Evolutionary conservation across 2,888 invertebrate genomes (phyloP), one percentile per base, ranked within the genome.

Genomic region (Leptinotarsa haldemani): DNA sequence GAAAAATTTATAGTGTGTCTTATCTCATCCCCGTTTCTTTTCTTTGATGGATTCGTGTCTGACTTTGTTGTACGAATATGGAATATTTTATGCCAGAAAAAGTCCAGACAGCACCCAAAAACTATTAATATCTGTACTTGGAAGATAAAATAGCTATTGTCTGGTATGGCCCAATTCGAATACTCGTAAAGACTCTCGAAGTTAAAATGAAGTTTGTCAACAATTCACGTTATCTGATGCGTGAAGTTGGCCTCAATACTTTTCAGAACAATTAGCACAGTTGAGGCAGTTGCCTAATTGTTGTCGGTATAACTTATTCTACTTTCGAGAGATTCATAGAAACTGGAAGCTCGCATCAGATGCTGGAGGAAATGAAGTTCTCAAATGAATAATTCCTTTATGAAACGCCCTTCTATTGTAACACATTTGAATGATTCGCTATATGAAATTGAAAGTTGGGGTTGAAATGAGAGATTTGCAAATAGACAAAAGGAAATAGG

Each of bases 151-250:
- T n/a, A 25, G 61, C 61, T 13, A 61, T 61, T 61, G 30, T 61
- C 25, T 61, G 40, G 61, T 40, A 9, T 30, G 30, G 5, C 61
- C 30, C 30, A 61, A 5, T 61, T 61, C 5, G 25, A 16, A 61
- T 18, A n/a, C 61, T 61, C 30, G 61, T 61, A 40, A 61, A 40
- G 40, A 61, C n/a, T 61, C 61, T 61, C 30, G 30, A 40, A 61
- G 61, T 61, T 61, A 40, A 61, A 40, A 15, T 61, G 40, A 61
- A 61, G 61, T 61, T 61, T 40, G 18, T 61, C 40, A 25, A 16
- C 61, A 61, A 40, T 61, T 61, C 61, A 61, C 61, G 18, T 61
- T 61, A 61, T 61, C 61, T 61, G 61, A 61, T 61, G 61, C 61
- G 61, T 61, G 16, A 61, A 61, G 61, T 61, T 61, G 61, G 61